Base-by-base conservation (phyloP, 2,797 vertebrate genomes). In the Lateolabrax maculatus region DNA sequence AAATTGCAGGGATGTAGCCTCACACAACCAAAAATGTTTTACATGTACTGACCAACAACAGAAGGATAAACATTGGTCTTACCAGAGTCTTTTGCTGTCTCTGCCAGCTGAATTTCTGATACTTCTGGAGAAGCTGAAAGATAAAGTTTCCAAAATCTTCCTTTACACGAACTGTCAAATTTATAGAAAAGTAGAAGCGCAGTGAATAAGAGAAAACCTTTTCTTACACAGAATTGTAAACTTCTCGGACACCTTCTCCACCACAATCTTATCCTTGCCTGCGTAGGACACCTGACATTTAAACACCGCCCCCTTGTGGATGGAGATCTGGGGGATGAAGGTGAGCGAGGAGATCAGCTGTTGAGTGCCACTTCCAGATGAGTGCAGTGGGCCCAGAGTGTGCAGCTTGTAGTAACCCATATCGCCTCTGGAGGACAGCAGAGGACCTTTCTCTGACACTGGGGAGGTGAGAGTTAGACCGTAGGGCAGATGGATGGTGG, bases 241-340 rank as follows among this genome's bases (percentile, higher is more conserved):
- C 85, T 90, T 96, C 81, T 96, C 93, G 0, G 95, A 96, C 48
- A 95, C 94, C 78, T 81, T 94, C 88, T 96, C 95, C 71, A 84
- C 89, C 85, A 95, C 92, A 2, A 95, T 93, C 84, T 94, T 96
- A 75, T 96, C 95, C 79, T 96, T 96, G 65, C 93, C 95, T 11
- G 76, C n/a, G 53, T 95, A 96, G 43, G 93, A 94, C 71, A 96
- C 93, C 79, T 96, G 95, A 67, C 95, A 96, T 83, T 95, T 95
- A 71, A 96, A 96, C 60, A 95, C 90, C 0, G 94, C 92, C 0
- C 92, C 93, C 74, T 95, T 96, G 90, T 96, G 96, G 77, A 93
- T 0, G 0, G 93, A 90, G 62, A 96, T 93, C 76, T 93, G 85
- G 3, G 96, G 95, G 69, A 96, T 88, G 89, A 96, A 96, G 70